phyloP scores from a whole-genome alignment of 1,140 invertebrate genomes.

The Aphidius ervi region DNA sequence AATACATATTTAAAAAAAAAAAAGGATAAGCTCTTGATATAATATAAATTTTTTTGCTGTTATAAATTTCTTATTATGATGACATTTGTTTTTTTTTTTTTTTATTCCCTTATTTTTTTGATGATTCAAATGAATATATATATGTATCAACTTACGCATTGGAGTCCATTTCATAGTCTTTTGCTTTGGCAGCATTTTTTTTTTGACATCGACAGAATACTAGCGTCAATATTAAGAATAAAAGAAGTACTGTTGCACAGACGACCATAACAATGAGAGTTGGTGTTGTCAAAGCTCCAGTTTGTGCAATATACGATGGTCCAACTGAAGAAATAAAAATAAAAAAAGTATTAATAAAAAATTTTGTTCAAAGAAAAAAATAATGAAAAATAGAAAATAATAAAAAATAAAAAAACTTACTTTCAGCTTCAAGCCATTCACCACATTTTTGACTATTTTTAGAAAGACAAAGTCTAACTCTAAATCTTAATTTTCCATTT shows the following conservation, averaged over 20 bases:
- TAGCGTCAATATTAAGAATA: slow-evolving; percentile 71
- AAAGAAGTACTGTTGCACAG: slow-evolving; percentile 72
- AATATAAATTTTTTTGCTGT: neutral
- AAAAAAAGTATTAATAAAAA: slow-evolving; percentile 5
- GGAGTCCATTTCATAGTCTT: slow-evolving; percentile 87
- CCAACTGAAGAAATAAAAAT: slow-evolving; percentile 61
- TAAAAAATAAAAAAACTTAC: slow-evolving; percentile 58
- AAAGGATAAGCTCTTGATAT: neutral
- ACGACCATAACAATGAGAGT: slow-evolving; percentile 78
- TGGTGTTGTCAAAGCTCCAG: slow-evolving; percentile 69
- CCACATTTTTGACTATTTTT: slow-evolving; percentile 76
- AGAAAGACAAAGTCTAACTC: slow-evolving; percentile 74
- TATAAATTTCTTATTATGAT: too few relatives aligned
- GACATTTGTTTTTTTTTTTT: too few relatives aligned
- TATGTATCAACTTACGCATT: slow-evolving; percentile 52
- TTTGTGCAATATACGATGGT: slow-evolving; percentile 72
- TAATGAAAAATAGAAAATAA: too few relatives aligned
- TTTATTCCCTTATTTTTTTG: too few relatives aligned
- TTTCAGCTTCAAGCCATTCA: slow-evolving; percentile 74
- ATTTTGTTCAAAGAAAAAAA: neutral
- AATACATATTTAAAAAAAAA: neutral
- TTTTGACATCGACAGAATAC: slow-evolving; percentile 84
- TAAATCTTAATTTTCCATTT: slow-evolving; percentile 60
- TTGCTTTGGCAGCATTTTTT: slow-evolving; percentile 79
- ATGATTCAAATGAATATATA: too few relatives aligned